Evolutionary conservation across 2,113 vertebrate genomes (phyloP).

Genomic region (Ovis aries): ARS-UI_Ramb_v3.0 NC_056055.1:206975501-206976000

Average conservation of each 20-base stretch:
- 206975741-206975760: background rate
- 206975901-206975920: background rate
- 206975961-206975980: background rate
- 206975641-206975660: background rate
- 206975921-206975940: background rate
- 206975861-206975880: background rate
- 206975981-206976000: background rate
- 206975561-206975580: background rate
- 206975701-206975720: background rate
- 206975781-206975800: background rate
- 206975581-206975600: background rate
- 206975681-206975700: background rate
- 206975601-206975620: rapidly evolving
- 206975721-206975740: background rate
- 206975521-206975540: background rate
- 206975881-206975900: background rate
- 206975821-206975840: background rate
- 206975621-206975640: background rate
- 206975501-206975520: background rate
- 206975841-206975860: background rate
- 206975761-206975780: background rate
- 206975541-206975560: background rate
- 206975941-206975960: background rate
- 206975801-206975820: background rate
- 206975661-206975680: background rate